phyloP scores from a whole-genome alignment of 2,797 vertebrate species.

The Acrossocheilus fasciatus region DNA sequence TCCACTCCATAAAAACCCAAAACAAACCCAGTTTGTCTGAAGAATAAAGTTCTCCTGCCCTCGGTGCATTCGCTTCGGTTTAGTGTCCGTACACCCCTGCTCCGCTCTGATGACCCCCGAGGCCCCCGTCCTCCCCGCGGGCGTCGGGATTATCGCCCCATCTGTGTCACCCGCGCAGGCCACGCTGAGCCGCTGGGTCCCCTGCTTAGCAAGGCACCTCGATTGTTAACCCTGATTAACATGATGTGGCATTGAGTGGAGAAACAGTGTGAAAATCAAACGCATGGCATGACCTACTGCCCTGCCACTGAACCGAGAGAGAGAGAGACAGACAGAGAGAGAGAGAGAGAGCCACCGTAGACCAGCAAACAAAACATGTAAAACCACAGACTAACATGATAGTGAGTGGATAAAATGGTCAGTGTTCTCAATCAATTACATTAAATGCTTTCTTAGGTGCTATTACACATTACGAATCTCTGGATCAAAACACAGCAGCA shows the following conservation, averaged over 20 bases:
- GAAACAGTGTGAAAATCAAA: conserved; percentile 84
- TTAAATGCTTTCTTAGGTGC: background rate
- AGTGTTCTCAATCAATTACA: background rate
- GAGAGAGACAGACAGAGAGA: conserved; percentile 57
- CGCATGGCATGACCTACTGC: conserved; percentile 78
- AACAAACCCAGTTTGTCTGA: background rate
- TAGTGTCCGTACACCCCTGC: conserved; percentile 14
- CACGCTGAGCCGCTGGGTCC: conserved; percentile 75
- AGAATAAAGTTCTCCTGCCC: background rate
- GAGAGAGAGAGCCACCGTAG: conserved; percentile 51
- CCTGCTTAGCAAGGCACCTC: conserved; percentile 72
- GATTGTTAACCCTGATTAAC: conserved; percentile 86
- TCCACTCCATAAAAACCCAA: background rate
- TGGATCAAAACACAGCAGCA: background rate
- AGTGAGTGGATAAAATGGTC: background rate
- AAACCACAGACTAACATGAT: background rate
- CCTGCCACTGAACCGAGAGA: conserved; percentile 76
- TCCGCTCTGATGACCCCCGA: background rate
- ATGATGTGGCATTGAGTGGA: conserved; percentile 76
- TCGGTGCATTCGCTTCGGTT: background rate
- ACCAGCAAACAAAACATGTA: background rate
- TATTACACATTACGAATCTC: background rate
- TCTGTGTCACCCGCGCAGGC: conserved; percentile 73
- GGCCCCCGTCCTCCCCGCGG: conserved; percentile 47
- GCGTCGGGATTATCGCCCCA: conserved; percentile 74